Base-by-base conservation (phyloP, 2,797 vertebrate genomes). In the Macropodus opercularis region DNA sequence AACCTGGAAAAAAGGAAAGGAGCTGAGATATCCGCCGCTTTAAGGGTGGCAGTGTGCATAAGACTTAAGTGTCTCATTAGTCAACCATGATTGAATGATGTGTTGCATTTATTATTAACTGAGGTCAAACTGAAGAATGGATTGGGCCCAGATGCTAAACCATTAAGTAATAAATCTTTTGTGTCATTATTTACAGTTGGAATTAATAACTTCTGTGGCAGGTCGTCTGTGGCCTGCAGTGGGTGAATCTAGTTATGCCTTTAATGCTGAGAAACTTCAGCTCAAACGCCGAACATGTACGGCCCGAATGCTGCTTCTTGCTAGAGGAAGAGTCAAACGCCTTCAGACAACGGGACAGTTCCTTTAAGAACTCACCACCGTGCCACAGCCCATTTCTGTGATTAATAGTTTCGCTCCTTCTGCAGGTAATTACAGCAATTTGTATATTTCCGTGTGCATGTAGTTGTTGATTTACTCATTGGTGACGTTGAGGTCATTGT, bases 381-480 rank as follows among this genome's bases (percentile, higher is more conserved):
- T 65, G 52, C 26, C 54, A 41, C 4, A 2, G 36, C 31, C 58
- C 64, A 54, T 80, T 70, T 74, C 39, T 50, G 52, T 82, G 81
- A 87, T 80, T 46, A 56, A 82, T 83, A 36, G 53, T 0, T 5
- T 57, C 49, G 50, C 51, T 52, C 36, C 62, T 24, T 22, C 34
- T n/a, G 47, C 26, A 15, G 50, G 47, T 83, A 81, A 85, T 82
- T 75, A 75, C 73, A 76, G 49, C 72, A 62, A 72, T 86, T 86
- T 80, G 73, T 75, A 76, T 54, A 72, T 81, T 77, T 82, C 62
- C 17, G 3, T 60, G 63, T 24, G 63, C 69, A 63, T 77, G 79
- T 75, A 77, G 83, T 74, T 76, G 72, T 83, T 83, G 79, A 70
- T 79, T 77, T 70, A 52, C 76, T 79, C 24, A 75, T 76, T 67